These are phyloP conservation scores for Sphyrna mokarran DNA, from an alignment of 2,113 vertebrate genomes.

Conservation along the genomic window DNA sequence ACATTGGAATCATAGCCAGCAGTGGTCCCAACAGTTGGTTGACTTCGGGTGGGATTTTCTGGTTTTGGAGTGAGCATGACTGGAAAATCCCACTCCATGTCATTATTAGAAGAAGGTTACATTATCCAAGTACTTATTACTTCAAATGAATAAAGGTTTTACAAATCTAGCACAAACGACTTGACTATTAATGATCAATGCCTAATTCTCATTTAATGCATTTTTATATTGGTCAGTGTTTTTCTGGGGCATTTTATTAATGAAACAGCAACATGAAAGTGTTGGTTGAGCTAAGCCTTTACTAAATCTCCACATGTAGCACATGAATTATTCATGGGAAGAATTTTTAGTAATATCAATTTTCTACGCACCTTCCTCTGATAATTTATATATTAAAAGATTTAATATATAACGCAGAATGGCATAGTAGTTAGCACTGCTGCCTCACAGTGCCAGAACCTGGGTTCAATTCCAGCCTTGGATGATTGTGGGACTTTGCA, in stretches of 20 bases:
- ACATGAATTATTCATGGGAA: not conserved
- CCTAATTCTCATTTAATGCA: not conserved
- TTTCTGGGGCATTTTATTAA: not conserved
- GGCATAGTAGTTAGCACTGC: too few species aligned
- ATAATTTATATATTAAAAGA: not conserved
- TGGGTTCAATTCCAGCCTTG: too few species aligned
- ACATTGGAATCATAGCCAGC: too few species aligned
- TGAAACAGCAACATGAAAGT: not conserved
- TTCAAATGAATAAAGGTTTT: not conserved
- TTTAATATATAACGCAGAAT: not conserved
- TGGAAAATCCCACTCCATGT: too few species aligned
- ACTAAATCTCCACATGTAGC: not conserved
- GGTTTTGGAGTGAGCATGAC: too few species aligned
- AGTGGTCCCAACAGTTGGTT: too few species aligned
- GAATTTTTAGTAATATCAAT: not conserved
- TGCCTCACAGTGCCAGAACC: too few species aligned
- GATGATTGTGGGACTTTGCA: too few species aligned
- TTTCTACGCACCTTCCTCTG: not conserved
- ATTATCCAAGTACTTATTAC: not conserved
- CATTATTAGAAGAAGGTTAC: not conserved
- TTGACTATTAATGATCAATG: not conserved
- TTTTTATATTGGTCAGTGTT: not conserved
- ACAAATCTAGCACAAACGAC: not conserved
- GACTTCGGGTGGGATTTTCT: too few species aligned
- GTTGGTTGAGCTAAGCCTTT: not conserved